Evolutionary conservation across 2,797 vertebrate species (phyloP).

Genomic region (Mastacembelus armatus): DNA sequence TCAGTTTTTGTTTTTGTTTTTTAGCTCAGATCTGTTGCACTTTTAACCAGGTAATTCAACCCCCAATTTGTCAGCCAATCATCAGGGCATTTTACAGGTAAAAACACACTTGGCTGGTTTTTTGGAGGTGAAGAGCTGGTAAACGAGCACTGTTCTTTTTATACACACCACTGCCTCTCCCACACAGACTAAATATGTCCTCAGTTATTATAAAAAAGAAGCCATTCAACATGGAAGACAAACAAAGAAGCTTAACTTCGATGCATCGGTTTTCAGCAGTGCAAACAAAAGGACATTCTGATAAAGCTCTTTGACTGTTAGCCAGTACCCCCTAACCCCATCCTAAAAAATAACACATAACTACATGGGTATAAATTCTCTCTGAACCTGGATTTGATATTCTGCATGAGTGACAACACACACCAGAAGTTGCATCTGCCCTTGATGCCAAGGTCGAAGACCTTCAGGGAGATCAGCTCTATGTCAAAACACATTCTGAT

Average conservation of each 20-base stretch:
- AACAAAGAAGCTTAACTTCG: constrained; percentile 35
- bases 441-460: constrained; percentile 33
- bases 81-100: constrained; percentile 22
- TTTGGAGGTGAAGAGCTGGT: constrained; percentile 48
- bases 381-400: background rate
- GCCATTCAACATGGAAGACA: constrained; percentile 31
- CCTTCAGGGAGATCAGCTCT: constrained; percentile 52
- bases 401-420: background rate
- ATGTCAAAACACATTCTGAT: constrained; percentile 53
- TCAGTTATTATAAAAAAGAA: constrained; percentile 49
- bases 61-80: constrained; percentile 50
- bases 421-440: constrained; percentile 13
- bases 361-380: background rate
- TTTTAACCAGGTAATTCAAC: constrained; percentile 42
- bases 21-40: constrained; percentile 24
- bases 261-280: constrained; percentile 39
- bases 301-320: constrained; percentile 1
- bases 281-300: constrained; percentile 27
- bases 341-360: background rate
- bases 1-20: too few relatives aligned
- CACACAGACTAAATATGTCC: constrained; percentile 40
- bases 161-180: constrained; percentile 49
- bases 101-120: constrained; percentile 43
- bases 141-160: constrained; percentile 53
- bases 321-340: too few relatives aligned